A percentile compares a stretch with the other conserved stretches of the same genome.
These are phyloP conservation scores for Agrochola lota DNA, from an alignment of 2,888 invertebrate genomes.

Conservation along the genomic window DNA sequence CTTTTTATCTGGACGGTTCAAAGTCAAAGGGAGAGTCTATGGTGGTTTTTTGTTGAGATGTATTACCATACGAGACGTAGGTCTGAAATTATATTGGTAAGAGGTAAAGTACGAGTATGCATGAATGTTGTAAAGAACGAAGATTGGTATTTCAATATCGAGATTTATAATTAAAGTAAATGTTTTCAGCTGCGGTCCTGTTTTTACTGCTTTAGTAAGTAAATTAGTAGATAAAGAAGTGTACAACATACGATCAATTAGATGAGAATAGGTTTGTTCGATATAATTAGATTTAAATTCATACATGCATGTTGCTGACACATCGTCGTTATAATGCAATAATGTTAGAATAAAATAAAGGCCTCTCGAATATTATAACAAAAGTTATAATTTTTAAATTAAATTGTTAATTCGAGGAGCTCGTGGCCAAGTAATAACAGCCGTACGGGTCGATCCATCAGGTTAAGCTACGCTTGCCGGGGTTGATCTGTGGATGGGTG, in stretches of 20 bases:
- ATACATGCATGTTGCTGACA: not conserved
- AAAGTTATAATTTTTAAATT: too few species aligned
- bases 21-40: slow-evolving; percentile 61
- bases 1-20: slow-evolving; percentile 73
- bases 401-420: too few species aligned
- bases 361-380: too few species aligned
- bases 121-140: slow-evolving; percentile 13
- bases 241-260: not conserved
- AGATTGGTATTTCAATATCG: slow-evolving; percentile 7
- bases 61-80: slow-evolving; percentile 50
- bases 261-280: not conserved
- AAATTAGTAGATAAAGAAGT: not conserved
- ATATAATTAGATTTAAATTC: not conserved
- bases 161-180: not conserved
- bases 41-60: slow-evolving; percentile 51
- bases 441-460: too few species aligned
- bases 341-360: too few species aligned
- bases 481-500: too few species aligned
- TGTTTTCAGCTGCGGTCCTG: not conserved
- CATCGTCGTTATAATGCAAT: not conserved
- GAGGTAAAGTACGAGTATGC: slow-evolving; percentile 16
- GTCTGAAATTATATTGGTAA: slow-evolving; percentile 37
- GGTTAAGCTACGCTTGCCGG: too few species aligned
- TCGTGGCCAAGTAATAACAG: too few species aligned
- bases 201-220: not conserved